These are phyloP conservation scores for Drosophila elegans DNA, from an alignment of 1,140 invertebrate genomes.

Conservation along the genomic window DNA sequence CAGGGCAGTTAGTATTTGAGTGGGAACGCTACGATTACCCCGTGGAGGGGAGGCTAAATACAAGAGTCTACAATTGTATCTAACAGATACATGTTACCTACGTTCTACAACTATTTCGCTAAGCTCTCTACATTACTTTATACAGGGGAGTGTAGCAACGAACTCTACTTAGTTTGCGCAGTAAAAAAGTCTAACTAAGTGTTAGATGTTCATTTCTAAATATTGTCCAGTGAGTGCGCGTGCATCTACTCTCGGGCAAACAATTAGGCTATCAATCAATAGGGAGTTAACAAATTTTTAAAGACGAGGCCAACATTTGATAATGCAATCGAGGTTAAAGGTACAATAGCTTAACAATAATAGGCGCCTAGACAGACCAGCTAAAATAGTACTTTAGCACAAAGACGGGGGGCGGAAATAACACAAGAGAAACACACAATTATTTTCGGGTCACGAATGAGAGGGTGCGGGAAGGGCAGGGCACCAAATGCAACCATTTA, in stretches of 20 bases:
- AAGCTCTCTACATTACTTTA: slow-evolving; percentile 75
- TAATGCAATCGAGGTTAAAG: slow-evolving; percentile 59
- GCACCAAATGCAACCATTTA: slow-evolving; percentile 60
- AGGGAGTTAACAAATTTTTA: slow-evolving; percentile 48
- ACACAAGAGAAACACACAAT: slow-evolving; percentile 13
- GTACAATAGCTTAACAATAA: slow-evolving; percentile 58
- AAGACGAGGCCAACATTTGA: slow-evolving; percentile 31
- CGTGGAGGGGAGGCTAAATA: slow-evolving; percentile 18
- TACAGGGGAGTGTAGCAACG: slow-evolving; percentile 57
- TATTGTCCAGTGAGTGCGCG: slow-evolving; percentile 70
- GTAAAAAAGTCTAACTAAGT: slow-evolving; percentile 58
- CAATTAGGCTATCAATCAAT: slow-evolving; percentile 53
- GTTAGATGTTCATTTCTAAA: slow-evolving; percentile 32
- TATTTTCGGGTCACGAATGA: slow-evolving; percentile 10
- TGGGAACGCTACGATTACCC: slow-evolving; percentile 17
- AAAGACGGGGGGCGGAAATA: slow-evolving; percentile 19
- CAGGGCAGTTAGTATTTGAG: slow-evolving; percentile 27
- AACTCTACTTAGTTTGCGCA: slow-evolving; percentile 61
- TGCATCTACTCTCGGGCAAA: slow-evolving; percentile 57
- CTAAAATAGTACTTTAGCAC: slow-evolving; percentile 41
- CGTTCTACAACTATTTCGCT: slow-evolving; percentile 45
- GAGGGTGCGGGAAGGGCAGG: slow-evolving; percentile 12
- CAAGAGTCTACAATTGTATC: slow-evolving; percentile 38
- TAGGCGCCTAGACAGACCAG: slow-evolving; percentile 17
- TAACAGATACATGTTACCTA: slow-evolving; percentile 33